Base-by-base conservation (phyloP, 2,797 vertebrate genomes). In the Alfaro cultratus region DNA sequence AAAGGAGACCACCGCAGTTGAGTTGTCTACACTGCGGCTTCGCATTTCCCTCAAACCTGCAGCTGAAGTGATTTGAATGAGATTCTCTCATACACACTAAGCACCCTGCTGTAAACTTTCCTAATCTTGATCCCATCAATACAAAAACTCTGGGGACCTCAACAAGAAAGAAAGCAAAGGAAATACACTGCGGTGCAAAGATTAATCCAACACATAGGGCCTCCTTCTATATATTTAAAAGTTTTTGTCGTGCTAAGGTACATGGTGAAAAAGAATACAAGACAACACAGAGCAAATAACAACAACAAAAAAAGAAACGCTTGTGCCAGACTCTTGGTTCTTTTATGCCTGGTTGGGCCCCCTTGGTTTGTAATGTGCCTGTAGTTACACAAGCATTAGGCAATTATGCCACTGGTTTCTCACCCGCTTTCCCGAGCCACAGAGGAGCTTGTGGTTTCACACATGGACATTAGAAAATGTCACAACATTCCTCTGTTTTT, bases 341-440 rank as follows among this genome's bases (percentile, higher is more conserved):
- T 94, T 94, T 91, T 76, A 93, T 81, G 92, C 91, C 84, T 82
- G 86, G 83, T 83, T 53, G 81, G 90, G 89, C 93, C 93, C 93
- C 93, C 92, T 89, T 88, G 88, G 90, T 92, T 93, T 93, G 87
- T 93, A 94, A 94, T 94, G 92, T 92, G 90, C 92, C 91, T 94
- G 91, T 93, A 94, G 94, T 96, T 94, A 95, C 93, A 94, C 91
- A 88, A 85, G 89, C 91, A 94, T 94, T 94, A 93, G 91, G 90
- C 93, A 94, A 94, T 95, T 94, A 95, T 88, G 84, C 91, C 94
- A 94, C 87, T 94, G 90, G 88, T 92, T 93, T 93, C 87, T 90
- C 88, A 91, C 87, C 90, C 91, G 90, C 89, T 92, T 93, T 86
- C 86, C 81, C 76, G 89, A 93, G 88, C 93, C 91, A 81, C 90